Evolutionary conservation across 2,797 vertebrate genomes (phyloP).

Genomic region (Lerista edwardsae): DNA sequence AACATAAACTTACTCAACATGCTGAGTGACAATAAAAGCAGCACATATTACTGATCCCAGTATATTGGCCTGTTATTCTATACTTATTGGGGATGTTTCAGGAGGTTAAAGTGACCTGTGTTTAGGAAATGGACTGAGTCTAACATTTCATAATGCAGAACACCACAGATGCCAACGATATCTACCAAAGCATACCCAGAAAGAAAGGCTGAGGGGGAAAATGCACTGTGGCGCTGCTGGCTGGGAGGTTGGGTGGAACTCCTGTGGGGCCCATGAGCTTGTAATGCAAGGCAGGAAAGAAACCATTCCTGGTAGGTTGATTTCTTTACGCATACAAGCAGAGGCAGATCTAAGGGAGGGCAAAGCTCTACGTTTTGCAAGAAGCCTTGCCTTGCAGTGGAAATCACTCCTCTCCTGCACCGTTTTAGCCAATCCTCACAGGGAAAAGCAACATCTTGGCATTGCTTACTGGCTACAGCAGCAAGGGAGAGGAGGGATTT

Average conservation of each 20-base stretch:
- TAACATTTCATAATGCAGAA: not conserved
- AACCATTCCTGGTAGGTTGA: not conserved
- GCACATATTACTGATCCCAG: not conserved
- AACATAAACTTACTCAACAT: not conserved
- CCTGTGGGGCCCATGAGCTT: not conserved
- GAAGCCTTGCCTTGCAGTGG: too few relatives aligned
- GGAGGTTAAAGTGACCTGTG: constrained; percentile 2
- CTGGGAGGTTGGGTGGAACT: not conserved
- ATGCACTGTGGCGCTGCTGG: not conserved
- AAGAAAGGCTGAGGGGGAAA: not conserved
- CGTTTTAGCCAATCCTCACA: too few relatives aligned
- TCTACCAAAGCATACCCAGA: not conserved
- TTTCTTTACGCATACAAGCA: not conserved
- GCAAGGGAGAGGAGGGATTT: too few relatives aligned
- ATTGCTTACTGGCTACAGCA: too few relatives aligned
- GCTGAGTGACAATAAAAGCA: not conserved
- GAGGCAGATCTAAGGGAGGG: too few relatives aligned
- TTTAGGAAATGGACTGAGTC: not conserved
- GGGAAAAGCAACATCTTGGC: too few relatives aligned
- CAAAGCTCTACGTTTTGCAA: too few relatives aligned
- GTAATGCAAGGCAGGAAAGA: not conserved
- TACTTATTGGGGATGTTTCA: not conserved
- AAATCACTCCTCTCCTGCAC: too few relatives aligned
- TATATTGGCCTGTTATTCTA: not conserved
- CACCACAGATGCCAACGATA: not conserved